Evolutionary conservation across 1,140 invertebrate species (phyloP), one percentile per base, ranked within the genome.

Genomic region (Anastrepha obliqua): DNA sequence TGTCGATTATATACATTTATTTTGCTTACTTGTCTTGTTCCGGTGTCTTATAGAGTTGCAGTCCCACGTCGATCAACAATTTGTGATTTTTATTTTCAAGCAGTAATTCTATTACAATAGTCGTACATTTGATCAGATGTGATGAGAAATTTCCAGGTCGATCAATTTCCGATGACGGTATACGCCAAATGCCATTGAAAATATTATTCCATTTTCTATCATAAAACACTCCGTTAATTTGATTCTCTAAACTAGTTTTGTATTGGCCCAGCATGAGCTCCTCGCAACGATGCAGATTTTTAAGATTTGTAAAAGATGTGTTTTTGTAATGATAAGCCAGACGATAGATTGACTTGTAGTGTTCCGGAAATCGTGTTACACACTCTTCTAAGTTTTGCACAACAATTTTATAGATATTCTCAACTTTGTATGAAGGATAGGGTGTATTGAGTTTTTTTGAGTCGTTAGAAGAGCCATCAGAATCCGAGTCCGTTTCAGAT

Each of bases 111-210:
- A 98, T 95, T 0, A 98, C 94, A 8, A 98, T 94, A 7, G 95
- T 94, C 5, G 98, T 95, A 89, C 97, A 97, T 87, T 97, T 95
- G 88, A 96, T 97, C 96, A 99, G 97, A 91, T 99, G 98, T 59
- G 97, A 96, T 8, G 97, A 96, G 93, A 99, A 98, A 91, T 97
- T 97, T 15, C 98, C 98, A 2, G 97, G 96, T 67, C 98, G 94
- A 91, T 99, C 98, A 58, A 99, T 97, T 94, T 99, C 98, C 87
- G 95, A 95, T 39, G 96, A 95, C 5, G 97, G 98, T 91, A 98
- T 98, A 88, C 97, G 95, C 98, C 98, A 99, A 87, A 98, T 96
- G 87, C 97, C 97, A 94, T 98, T 98, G 90, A 99, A 99, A 90
- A 99, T 98, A 93, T 99, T 98, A 11, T 94, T 96, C 59, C 94